Conservation (phyloP, 2,888 invertebrate species). For the Mactromeris polynyma region DNA sequence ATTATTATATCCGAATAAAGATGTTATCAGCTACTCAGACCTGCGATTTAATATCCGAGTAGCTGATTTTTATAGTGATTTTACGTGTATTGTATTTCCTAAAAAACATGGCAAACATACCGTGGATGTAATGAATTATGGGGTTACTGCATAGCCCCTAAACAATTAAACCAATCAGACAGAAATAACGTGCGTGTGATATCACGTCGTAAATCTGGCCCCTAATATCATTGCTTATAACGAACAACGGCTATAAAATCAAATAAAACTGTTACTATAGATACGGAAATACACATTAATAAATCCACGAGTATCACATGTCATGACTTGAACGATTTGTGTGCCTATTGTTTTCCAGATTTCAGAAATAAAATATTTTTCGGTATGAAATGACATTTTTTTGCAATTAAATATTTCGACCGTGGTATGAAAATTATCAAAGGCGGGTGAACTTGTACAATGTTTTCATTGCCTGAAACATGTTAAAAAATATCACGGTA, state of each 20-base stretch:
- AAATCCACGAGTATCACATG: constrained; percentile 20
- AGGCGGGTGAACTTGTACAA: too few species aligned
- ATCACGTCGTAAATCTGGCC: neutral
- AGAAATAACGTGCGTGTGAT: neutral
- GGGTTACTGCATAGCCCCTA: neutral
- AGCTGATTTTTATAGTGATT: constrained; percentile 15
- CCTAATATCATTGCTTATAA: neutral
- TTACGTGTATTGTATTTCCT: neutral
- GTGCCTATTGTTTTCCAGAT: neutral
- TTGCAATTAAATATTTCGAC: neutral
- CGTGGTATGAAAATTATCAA: neutral
- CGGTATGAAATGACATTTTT: neutral
- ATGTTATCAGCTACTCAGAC: neutral
- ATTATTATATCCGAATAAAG: neutral
- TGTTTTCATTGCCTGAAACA: too few species aligned
- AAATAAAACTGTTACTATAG: constrained; percentile 18
- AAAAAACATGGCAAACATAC: constrained; percentile 1
- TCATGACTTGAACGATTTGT: neutral
- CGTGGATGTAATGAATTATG: neutral
- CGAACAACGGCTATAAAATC: constrained; percentile 18
- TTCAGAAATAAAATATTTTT: neutral
- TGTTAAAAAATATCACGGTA: too few species aligned
- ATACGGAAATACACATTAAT: neutral
- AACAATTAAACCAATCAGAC: constrained; percentile 1
- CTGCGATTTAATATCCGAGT: neutral